These are phyloP conservation scores for Ctenopoma multispine DNA, from an alignment of 2,797 vertebrate species.

Conservation along the genomic window DNA sequence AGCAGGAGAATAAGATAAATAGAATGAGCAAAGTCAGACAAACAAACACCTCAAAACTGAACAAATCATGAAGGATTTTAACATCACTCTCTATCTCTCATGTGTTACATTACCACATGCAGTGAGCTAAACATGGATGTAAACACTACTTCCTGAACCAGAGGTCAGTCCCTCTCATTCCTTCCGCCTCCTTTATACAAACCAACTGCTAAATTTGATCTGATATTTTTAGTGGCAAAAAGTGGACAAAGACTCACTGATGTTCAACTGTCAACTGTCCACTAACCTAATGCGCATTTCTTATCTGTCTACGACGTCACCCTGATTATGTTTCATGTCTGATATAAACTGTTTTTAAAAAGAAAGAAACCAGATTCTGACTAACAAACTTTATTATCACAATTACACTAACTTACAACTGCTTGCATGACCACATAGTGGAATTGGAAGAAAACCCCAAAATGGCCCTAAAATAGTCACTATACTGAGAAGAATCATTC, in stretches of 20 bases:
- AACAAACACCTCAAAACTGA: background rate
- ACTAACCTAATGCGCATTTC: background rate
- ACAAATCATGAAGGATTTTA: background rate
- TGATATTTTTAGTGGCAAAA: background rate
- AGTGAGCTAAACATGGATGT: background rate
- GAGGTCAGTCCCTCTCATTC: background rate
- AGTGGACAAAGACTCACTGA: background rate
- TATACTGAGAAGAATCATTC: background rate
- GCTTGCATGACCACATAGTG: background rate
- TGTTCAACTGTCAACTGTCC: background rate
- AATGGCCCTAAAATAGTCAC: background rate
- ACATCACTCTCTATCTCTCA: background rate
- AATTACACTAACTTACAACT: background rate
- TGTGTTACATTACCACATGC: too few species aligned
- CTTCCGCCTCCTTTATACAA: background rate
- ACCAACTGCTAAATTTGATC: background rate
- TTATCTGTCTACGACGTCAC: background rate
- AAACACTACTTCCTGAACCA: background rate
- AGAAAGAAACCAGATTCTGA: conserved; percentile 3
- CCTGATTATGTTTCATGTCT: background rate
- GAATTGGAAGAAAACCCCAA: background rate
- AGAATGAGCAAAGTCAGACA: background rate
- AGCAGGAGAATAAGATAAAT: conserved; percentile 1
- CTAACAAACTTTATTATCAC: background rate
- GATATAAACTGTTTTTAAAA: conserved; percentile 12